Conservation (phyloP, 2,113 vertebrate species). For the Colistium nudipinnis region DNA sequence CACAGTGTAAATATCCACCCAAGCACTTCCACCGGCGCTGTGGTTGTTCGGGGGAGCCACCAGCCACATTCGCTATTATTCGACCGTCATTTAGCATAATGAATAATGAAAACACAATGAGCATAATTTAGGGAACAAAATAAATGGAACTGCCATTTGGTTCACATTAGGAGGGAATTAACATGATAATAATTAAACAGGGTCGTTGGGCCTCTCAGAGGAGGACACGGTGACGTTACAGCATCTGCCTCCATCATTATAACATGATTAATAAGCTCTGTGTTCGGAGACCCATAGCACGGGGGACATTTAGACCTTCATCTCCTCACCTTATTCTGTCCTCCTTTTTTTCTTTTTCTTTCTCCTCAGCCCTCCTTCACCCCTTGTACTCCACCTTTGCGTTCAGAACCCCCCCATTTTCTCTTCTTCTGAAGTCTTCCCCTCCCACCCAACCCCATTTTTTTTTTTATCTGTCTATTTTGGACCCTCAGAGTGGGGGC, state of each 20-base stretch:
- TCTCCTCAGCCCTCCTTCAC: background rate
- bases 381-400: background rate
- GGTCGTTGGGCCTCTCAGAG: conserved; percentile 19
- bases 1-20: background rate
- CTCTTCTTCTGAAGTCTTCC: background rate
- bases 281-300: conserved; percentile 9
- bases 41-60: background rate
- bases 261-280: conserved; percentile 52
- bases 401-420: background rate
- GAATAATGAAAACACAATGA: background rate
- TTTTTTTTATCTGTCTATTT: conserved; percentile 61
- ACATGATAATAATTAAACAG: conserved; percentile 7
- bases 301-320: conserved; percentile 19
- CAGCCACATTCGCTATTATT: background rate
- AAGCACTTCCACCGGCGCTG: background rate
- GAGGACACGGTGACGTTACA: conserved; percentile 17
- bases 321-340: conserved; percentile 10
- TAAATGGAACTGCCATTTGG: background rate
- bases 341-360: conserved; percentile 8
- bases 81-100: background rate
- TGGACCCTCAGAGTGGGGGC: conserved; percentile 52
- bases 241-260: conserved; percentile 29
- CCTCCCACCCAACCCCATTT: background rate
- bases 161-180: background rate
- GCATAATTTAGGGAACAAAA: background rate